Base-by-base conservation (phyloP, 1,140 invertebrate genomes). In the Listronotus oregonensis region DNA sequence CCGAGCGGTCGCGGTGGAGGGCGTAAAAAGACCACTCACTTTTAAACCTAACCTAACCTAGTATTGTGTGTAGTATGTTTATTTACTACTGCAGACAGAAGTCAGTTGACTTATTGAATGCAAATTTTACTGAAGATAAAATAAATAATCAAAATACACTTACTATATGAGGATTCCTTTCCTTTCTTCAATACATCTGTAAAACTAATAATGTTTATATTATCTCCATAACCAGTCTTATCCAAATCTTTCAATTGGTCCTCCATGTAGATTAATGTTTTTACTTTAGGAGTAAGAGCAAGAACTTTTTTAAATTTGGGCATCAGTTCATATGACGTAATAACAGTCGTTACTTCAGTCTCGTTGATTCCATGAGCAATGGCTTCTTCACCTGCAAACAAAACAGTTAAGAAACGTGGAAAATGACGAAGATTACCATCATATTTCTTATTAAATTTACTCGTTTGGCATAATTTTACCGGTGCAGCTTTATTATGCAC, bases 311-410 rank as follows among this genome's bases (percentile, higher is more conserved):
- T 92, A 78, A 97, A 92, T 82, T 97, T 97, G 14, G 92, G 90
- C 72, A 97, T 79, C 32, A 97, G 82, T 56, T 96, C 94, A 73
- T 92, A 89, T 15, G 91, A 91, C 6, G 94, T 96, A 69, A 97
- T 93, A 11, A 97, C 89, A 11, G 91, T 89, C 46, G 87, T 89
- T 0, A 95, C 95, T 82, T 98, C 94, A 2, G 96, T 98, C 83
- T 99, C 95, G 78, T 96, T 97, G 68, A 99, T 91, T 39, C 92
- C 96, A 79, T 98, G 96, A 0, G 93, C 87, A 46, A 99, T 91
- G 4, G 95, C 97, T 7, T 99, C 96, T 71, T 98, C 94, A 5
- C 96, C 64, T 66, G 21, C 18, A 55, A 63, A 47, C 6, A 12
- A 34, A 11, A 50, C 21, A 50, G 11, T 50, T 18, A n/a, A 50